These are phyloP conservation scores for Drosophila nannoptera DNA, from an alignment of 1,140 invertebrate genomes.

Conservation along the genomic window DNA sequence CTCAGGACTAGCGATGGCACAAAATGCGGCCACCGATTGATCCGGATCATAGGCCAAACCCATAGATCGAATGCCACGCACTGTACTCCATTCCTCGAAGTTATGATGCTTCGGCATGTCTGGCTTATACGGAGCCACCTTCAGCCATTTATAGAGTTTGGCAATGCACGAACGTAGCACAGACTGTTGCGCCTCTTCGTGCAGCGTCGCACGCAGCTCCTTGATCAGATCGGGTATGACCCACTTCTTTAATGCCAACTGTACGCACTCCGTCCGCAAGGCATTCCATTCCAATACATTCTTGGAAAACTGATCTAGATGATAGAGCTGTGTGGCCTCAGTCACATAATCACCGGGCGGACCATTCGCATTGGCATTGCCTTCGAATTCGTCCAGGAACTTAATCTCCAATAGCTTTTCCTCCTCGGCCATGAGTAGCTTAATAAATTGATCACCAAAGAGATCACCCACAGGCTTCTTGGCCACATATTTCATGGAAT, in stretches of 20 bases:
- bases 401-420: slow-evolving; percentile 89
- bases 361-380: slow-evolving; percentile 83
- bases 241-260: slow-evolving; percentile 92
- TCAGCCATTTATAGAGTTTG: slow-evolving; percentile 94
- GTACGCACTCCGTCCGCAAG: slow-evolving; percentile 91
- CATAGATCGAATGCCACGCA: slow-evolving; percentile 92
- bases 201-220: slow-evolving; percentile 89
- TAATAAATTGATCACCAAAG: slow-evolving; percentile 93
- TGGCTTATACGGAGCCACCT: slow-evolving; percentile 91
- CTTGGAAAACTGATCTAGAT: slow-evolving; percentile 96
- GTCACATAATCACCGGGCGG: slow-evolving; percentile 85
- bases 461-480: slow-evolving; percentile 96
- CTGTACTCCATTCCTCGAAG: slow-evolving; percentile 94
- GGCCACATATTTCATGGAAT: slow-evolving; percentile 94
- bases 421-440: slow-evolving; percentile 90
- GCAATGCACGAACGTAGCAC: slow-evolving; percentile 90
- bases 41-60: slow-evolving; percentile 93
- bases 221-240: slow-evolving; percentile 93
- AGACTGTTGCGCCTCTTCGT: slow-evolving; percentile 93
- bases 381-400: slow-evolving; percentile 88
- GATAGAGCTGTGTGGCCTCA: slow-evolving; percentile 94
- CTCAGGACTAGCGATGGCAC: slow-evolving; percentile 91
- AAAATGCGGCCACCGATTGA: slow-evolving; percentile 90
- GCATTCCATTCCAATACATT: slow-evolving; percentile 98
- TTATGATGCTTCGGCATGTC: slow-evolving; percentile 84